Evolutionary conservation across 2,797 vertebrate species (phyloP).

Genomic region (Varecia variegata): DNA sequence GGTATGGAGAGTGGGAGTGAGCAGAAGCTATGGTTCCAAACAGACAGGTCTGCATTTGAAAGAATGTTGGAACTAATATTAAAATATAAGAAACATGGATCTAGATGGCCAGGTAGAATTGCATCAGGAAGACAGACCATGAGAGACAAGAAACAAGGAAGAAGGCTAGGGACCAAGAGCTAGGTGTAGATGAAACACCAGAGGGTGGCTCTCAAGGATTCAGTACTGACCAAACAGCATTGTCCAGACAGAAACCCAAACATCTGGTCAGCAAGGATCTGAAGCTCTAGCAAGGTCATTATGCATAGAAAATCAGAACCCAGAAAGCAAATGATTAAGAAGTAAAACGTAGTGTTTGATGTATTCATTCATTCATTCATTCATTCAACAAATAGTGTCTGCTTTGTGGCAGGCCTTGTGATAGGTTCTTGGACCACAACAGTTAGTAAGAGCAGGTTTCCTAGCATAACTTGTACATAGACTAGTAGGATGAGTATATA

Average conservation of each 20-base stretch:
- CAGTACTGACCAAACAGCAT: background rate
- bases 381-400: background rate
- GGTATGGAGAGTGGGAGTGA: background rate
- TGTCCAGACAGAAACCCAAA: background rate
- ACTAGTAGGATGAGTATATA: background rate
- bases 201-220: background rate
- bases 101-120: background rate
- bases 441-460: background rate
- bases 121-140: background rate
- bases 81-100: background rate
- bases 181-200: background rate
- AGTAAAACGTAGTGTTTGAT: background rate
- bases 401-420: background rate
- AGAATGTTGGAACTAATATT: background rate
- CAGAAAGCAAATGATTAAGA: background rate
- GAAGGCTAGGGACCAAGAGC: background rate
- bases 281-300: background rate
- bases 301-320: background rate
- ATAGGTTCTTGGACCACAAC: background rate
- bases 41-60: background rate
- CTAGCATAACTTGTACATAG: background rate
- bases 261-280: background rate
- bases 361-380: background rate
- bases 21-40: background rate
- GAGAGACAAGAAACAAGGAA: background rate